phyloP scores from a whole-genome alignment of 1,140 invertebrate genomes.

The Pachypsylla venusta region DNA sequence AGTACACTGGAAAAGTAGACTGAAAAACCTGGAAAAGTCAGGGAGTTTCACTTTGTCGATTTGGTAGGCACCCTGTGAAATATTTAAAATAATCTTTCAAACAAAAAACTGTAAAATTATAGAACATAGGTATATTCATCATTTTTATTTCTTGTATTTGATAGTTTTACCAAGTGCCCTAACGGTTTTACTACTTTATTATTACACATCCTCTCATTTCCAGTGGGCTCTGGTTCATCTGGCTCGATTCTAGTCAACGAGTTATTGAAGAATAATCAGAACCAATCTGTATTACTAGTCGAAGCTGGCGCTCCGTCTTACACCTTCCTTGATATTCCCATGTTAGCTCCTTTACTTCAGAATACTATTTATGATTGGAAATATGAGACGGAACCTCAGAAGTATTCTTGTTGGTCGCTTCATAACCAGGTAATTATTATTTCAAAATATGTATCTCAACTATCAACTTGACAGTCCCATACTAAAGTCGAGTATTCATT shows the following conservation, averaged over 20 bases:
- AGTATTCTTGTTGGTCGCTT: constrained; percentile 45
- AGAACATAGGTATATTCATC: background rate
- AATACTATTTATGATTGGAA: constrained; percentile 49
- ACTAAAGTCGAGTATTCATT: constrained; percentile 5
- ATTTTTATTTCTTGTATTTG: background rate
- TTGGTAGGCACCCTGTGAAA: no score
- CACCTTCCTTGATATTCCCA: constrained; percentile 35
- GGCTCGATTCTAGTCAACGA: background rate
- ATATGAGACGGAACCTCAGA: constrained; percentile 46
- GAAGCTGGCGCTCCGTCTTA: constrained; percentile 13
- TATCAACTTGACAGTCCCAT: constrained; percentile 2
- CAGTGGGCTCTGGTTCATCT: background rate
- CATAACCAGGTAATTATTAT: constrained; percentile 38
- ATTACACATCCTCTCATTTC: background rate
- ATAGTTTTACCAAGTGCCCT: background rate
- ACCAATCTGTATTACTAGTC: background rate
- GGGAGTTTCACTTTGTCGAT: no score
- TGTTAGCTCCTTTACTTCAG: constrained; percentile 43
- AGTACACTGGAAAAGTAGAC: no score
- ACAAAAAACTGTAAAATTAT: background rate
- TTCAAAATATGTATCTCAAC: constrained; percentile 12
- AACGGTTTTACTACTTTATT: background rate
- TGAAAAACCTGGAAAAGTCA: no score
- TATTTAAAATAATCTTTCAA: background rate
- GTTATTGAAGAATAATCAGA: background rate